A percentile compares a stretch with the other conserved stretches of the same genome.
phyloP scores from a whole-genome alignment of 2,888 invertebrate genomes.

The Eristalis intricaria region DNA sequence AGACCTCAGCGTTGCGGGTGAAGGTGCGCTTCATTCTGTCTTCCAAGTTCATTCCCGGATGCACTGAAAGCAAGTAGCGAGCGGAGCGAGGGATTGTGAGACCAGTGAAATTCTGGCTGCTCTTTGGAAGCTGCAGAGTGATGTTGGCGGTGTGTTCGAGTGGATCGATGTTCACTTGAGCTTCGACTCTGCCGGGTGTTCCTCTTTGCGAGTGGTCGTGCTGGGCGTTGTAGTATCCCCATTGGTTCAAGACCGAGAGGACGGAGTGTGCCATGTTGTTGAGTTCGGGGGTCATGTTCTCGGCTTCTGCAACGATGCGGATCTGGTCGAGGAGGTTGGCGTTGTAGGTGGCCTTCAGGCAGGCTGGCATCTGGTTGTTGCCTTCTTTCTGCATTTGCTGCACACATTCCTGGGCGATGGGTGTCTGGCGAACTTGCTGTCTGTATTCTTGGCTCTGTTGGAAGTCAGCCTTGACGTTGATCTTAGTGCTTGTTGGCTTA shows the following conservation, averaged over 20 bases:
- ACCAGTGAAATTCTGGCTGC: conserved; percentile 80
- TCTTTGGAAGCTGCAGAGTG: conserved; percentile 81
- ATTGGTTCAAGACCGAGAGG: conserved; percentile 81
- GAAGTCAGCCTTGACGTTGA: conserved; percentile 82
- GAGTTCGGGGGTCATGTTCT: conserved; percentile 82
- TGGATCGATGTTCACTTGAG: conserved; percentile 81
- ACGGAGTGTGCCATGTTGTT: conserved; percentile 82
- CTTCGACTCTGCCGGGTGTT: conserved; percentile 82
- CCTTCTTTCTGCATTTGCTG: conserved; percentile 81
- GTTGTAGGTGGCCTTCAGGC: conserved; percentile 83
- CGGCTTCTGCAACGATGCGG: conserved; percentile 82
- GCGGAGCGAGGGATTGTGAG: conserved; percentile 81
- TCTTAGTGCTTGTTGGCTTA: conserved; percentile 76
- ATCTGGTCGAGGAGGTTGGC: conserved; percentile 83
- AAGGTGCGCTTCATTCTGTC: conserved; percentile 78
- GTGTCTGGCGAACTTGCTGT: conserved; percentile 82
- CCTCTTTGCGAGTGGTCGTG: conserved; percentile 82
- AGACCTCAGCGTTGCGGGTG: conserved; percentile 77
- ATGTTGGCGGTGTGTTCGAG: conserved; percentile 82
- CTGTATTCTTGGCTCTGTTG: conserved; percentile 82
- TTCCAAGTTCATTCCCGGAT: conserved; percentile 78
- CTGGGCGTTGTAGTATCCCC: conserved; percentile 82
- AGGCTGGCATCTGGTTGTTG: conserved; percentile 83
- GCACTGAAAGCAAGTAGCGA: conserved; percentile 81
- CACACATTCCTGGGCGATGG: conserved; percentile 82